Evolutionary conservation across 2,113 vertebrate species (phyloP).

Genomic region (Uropsilus gracilis): DNA sequence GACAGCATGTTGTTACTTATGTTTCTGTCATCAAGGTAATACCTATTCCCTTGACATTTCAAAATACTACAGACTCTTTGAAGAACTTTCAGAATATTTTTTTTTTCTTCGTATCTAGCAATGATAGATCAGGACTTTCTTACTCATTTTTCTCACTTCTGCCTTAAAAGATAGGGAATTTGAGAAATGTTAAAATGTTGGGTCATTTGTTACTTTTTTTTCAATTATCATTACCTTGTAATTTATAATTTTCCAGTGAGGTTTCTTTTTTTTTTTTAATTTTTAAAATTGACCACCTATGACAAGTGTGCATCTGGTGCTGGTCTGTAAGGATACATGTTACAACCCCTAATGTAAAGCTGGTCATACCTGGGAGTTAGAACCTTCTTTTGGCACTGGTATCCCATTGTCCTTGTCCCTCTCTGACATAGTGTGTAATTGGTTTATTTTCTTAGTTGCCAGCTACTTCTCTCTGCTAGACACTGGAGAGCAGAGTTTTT

Average conservation of each 20-base stretch:
- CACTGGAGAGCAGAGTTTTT: neutral
- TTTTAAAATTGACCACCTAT: neutral
- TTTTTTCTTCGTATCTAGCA: neutral
- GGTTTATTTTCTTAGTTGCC: neutral
- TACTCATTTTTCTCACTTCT: neutral
- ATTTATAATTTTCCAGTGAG: neutral
- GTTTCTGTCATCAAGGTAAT: neutral
- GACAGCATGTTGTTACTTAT: neutral
- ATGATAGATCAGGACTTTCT: neutral
- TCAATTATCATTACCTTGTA: neutral
- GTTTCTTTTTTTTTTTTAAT: neutral
- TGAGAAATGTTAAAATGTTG: neutral
- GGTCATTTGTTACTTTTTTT: neutral
- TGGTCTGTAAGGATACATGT: neutral
- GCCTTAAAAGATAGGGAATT: neutral
- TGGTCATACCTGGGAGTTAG: neutral
- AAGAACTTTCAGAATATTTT: neutral
- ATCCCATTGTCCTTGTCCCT: neutral
- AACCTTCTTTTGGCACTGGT: neutral
- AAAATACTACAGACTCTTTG: neutral
- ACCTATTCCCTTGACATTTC: neutral
- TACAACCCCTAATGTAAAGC: neutral
- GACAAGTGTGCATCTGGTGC: neutral
- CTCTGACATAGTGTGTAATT: accelerated
- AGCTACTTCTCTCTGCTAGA: neutral